These are phyloP conservation scores for Atta texana DNA, from an alignment of 1,140 invertebrate species.

Conservation along the genomic window DNA sequence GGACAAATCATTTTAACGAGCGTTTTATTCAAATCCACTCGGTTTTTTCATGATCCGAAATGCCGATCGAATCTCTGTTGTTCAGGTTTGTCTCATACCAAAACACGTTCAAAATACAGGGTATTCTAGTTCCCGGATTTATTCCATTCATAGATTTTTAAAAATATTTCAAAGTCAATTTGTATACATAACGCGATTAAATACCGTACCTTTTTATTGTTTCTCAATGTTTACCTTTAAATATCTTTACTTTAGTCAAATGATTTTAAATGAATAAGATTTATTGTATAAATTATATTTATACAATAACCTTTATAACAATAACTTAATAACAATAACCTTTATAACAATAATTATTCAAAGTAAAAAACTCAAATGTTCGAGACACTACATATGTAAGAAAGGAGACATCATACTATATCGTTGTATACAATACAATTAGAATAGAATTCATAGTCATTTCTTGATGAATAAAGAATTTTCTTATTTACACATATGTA, in stretches of 20 bases:
- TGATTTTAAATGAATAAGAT: neutral
- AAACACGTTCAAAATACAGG: conserved; percentile 24
- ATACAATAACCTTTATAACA: neutral
- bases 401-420: neutral
- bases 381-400: neutral
- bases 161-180: neutral
- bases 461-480: neutral
- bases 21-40: conserved; percentile 42
- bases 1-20: conserved; percentile 56
- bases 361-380: neutral
- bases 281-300: neutral
- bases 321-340: no score
- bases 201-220: neutral
- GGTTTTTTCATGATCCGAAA: conserved; percentile 24
- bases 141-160: neutral
- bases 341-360: neutral
- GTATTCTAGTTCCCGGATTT: neutral
- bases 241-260: neutral
- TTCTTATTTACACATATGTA: conserved; percentile 8
- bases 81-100: conserved; percentile 31
- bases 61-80: conserved; percentile 29
- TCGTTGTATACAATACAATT: neutral
- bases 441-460: neutral
- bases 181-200: neutral
- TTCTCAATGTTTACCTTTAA: conserved; percentile 3